Evolutionary conservation across 2,888 invertebrate genomes (phyloP), one percentile per base, ranked within the genome.

Genomic region (Blastobasis lacticolella): DNA sequence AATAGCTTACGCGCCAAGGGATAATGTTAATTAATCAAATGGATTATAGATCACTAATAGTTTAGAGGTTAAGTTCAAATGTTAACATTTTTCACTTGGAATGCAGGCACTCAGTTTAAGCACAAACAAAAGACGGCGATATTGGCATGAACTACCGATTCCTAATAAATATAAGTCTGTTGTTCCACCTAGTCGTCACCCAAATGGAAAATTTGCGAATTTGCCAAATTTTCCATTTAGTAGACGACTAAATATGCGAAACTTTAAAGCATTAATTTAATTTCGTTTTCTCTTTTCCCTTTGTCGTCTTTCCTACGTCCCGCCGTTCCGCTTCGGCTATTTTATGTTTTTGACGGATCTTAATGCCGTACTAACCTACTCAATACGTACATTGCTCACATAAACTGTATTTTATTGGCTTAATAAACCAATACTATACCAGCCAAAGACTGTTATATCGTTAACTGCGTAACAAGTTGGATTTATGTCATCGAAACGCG

Each of bases 11-110:
- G 50, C 50, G 42, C 46, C 46, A 46, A 37, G 41, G 50, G 36
- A 50, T n/a, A 9, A 46, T 40, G 45, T 50, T 50, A 50, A 50
- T 50, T 50, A 50, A 10, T 40, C 46, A 50, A 50, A 46, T 50
- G 50, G 42, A 46, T 10, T 49, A 49, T 43, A 43, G 49, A 10
- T 23, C 23, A 23, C 23, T 23, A 23, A 23, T 23, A 1, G 3
- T 23, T 23, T 23, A 23, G 23, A 23, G 23, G 23, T 23, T 23
- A 23, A 23, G 23, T 23, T 23, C 23, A 23, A 23, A 23, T 23
- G 23, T 23, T 23, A 23, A 3, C 23, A 23, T 23, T 23, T 23
- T 23, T 23, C 23, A 23, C 23, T 23, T 23, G 23, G 23, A 23
- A 23, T 23, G 23, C 3, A 23, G 23, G 23, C 23, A 23, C 23